Conservation (phyloP, 2,113 vertebrate genomes). For the Etheostoma spectabile region DNA sequence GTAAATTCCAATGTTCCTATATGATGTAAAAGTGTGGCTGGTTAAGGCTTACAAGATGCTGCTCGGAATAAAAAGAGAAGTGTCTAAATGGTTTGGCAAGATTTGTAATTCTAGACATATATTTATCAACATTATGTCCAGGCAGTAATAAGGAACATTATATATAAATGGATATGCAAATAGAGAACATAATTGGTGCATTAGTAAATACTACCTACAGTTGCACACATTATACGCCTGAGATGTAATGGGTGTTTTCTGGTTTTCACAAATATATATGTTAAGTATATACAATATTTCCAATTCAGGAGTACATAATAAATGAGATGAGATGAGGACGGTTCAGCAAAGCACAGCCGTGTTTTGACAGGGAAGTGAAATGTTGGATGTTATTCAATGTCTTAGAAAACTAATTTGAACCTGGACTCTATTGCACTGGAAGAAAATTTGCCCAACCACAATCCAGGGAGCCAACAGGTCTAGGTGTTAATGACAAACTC, state of each 20-base stretch:
- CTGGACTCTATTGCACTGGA: background rate
- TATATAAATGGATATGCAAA: background rate
- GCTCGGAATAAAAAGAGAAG: conserved; percentile 4
- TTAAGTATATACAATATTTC: too few relatives aligned
- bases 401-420: background rate
- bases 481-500: too few relatives aligned
- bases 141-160: conserved; percentile 9
- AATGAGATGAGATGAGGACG: too few relatives aligned
- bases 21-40: conserved; percentile 2
- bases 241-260: background rate
- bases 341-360: too few relatives aligned
- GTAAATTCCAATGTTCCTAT: conserved; percentile 1
- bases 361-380: too few relatives aligned
- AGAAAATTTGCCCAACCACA: background rate
- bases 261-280: too few relatives aligned
- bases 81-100: conserved; percentile 5
- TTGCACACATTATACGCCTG: background rate
- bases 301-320: too few relatives aligned
- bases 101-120: conserved; percentile 26
- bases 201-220: background rate
- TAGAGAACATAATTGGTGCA: background rate
- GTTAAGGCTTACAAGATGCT: background rate
- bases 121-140: conserved; percentile 34
- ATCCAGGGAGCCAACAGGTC: background rate
- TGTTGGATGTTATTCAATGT: too few relatives aligned